Conservation (phyloP, 1,140 invertebrate genomes). For the Coelopa frigida region DNA sequence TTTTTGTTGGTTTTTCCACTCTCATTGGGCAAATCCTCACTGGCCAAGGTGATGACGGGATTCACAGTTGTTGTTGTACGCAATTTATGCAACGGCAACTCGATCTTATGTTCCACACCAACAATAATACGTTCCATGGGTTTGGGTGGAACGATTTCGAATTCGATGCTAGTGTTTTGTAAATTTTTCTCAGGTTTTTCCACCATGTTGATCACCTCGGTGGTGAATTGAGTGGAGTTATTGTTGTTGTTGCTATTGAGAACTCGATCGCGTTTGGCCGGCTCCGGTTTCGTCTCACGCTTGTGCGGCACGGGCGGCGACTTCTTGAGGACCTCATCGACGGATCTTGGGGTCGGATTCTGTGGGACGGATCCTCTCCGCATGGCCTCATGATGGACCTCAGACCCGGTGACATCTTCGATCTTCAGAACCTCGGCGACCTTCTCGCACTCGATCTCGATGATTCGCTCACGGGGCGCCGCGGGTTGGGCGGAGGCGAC, state of each 20-base stretch:
- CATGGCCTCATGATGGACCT: no score
- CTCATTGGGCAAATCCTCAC: conserved; percentile 28
- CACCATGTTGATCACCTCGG: no score
- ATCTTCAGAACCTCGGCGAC: background rate
- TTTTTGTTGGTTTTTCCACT: background rate
- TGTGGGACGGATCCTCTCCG: no score
- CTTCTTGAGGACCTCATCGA: conserved; percentile 27
- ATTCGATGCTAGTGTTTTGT: no score
- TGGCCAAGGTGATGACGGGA: conserved; percentile 35
- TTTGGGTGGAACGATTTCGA: conserved; percentile 17
- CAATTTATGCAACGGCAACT: background rate
- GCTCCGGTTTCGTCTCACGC: conserved; percentile 23
- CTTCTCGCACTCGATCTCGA: no score
- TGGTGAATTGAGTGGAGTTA: no score
- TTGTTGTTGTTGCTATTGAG: no score
- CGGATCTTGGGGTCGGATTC: conserved; percentile 16
- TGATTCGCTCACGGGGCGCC: no score
- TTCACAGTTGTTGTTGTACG: background rate
- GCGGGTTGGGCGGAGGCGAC: background rate
- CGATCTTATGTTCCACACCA: conserved; percentile 14
- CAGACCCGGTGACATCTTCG: no score
- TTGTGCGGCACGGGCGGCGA: conserved; percentile 33
- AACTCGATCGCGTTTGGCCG: no score
- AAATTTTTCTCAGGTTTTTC: no score
- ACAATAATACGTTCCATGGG: conserved; percentile 38